A percentile compares a stretch with the other conserved stretches of the same genome.
phyloP scores from a whole-genome alignment of 2,797 vertebrate genomes.

The Sardinella longiceps region DNA sequence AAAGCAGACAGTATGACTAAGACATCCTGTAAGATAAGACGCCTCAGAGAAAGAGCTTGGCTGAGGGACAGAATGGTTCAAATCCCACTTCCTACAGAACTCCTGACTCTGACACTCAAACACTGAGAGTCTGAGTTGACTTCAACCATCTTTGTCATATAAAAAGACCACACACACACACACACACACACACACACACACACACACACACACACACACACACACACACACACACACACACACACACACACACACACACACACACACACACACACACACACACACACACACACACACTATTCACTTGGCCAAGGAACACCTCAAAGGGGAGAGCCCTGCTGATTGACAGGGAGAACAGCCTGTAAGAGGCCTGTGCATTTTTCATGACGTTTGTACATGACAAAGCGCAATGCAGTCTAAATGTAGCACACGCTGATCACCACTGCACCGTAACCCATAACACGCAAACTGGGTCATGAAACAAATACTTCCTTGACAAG shows the following conservation, averaged over 20 bases:
- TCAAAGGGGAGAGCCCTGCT: neutral
- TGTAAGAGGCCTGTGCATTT: neutral
- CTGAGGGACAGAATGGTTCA: neutral
- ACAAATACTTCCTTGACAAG: neutral
- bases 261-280: neutral
- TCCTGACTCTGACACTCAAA: neutral
- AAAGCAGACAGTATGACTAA: neutral
- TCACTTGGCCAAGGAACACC: neutral
- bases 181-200: neutral
- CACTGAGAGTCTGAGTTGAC: neutral
- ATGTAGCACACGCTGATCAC: neutral
- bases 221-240: neutral
- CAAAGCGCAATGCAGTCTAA: neutral
- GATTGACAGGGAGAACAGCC: neutral
- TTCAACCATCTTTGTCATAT: neutral
- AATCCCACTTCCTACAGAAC: neutral
- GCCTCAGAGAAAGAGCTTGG: too few species aligned
- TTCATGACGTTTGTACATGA: neutral
- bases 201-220: neutral
- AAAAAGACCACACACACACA: neutral
- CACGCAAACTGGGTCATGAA: neutral
- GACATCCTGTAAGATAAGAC: neutral
- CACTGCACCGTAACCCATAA: neutral
- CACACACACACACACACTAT: neutral
- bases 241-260: neutral